Evolutionary conservation across 2,888 invertebrate species (phyloP).

Genomic region (Coelopa pilipes): DNA sequence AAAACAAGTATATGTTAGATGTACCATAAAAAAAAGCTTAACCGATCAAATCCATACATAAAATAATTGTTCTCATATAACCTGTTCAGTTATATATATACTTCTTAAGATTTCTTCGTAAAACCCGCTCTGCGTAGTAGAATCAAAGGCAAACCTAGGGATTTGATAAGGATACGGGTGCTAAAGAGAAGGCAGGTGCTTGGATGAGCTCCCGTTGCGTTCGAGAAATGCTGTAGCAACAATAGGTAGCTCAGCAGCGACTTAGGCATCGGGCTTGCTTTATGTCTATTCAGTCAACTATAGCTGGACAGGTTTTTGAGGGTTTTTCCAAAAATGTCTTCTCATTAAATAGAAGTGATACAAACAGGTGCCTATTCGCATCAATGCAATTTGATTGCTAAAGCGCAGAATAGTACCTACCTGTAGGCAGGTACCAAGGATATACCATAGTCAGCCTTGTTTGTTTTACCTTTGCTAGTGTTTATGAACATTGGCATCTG

Average conservation of each 20-base stretch:
- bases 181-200: conserved; percentile 10
- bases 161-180: not conserved
- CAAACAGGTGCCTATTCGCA: conserved; percentile 7
- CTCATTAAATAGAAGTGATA: too few species aligned
- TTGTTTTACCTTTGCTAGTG: too few species aligned
- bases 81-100: too few species aligned
- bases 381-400: not conserved
- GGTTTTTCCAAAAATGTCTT: conserved; percentile 19
- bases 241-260: not conserved
- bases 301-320: conserved; percentile 15
- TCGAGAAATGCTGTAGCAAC: not conserved
- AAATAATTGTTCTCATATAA: too few species aligned
- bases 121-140: too few species aligned
- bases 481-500: too few species aligned
- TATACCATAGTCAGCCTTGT: too few species aligned
- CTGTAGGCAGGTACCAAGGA: not conserved
- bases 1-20: too few species aligned
- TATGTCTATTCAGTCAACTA: not conserved
- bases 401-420: not conserved
- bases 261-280: not conserved
- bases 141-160: too few species aligned
- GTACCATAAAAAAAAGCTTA: too few species aligned
- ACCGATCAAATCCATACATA: too few species aligned
- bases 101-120: too few species aligned
- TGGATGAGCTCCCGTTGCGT: not conserved